phyloP scores from a whole-genome alignment of 2,113 vertebrate genomes.

The Aphelocoma coerulescens region DNA sequence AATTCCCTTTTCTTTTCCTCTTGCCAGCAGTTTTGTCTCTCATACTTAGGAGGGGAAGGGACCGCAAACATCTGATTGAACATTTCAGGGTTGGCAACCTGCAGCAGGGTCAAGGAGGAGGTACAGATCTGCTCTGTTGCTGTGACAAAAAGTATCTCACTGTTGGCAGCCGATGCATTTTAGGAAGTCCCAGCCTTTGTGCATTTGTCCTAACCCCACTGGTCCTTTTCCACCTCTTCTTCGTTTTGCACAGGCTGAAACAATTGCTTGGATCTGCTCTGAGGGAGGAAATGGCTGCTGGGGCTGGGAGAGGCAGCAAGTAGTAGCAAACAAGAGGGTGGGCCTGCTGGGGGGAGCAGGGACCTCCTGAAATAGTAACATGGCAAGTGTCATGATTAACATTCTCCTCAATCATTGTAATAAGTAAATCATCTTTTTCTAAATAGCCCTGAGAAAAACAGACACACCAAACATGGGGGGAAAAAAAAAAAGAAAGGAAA shows the following conservation, averaged over 20 bases:
- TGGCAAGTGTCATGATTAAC: background rate
- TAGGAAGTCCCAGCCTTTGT: background rate
- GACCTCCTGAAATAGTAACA: background rate
- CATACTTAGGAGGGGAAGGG: background rate
- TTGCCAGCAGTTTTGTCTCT: background rate
- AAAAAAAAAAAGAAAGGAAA: too few species aligned
- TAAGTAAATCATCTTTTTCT: background rate
- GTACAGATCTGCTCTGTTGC: background rate
- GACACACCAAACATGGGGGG: background rate
- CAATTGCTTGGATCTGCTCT: background rate
- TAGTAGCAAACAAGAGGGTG: background rate
- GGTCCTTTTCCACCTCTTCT: background rate
- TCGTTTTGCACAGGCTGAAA: background rate
- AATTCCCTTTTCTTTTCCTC: background rate
- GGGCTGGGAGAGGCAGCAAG: background rate
- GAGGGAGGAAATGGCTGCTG: background rate
- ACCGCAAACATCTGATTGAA: background rate
- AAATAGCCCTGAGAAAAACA: background rate
- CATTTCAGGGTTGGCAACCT: background rate
- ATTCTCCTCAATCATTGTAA: background rate
- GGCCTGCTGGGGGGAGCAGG: background rate
- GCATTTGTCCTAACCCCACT: background rate
- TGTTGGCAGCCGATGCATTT: fast-evolving
- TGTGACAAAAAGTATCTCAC: background rate
- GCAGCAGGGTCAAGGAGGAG: background rate